A percentile compares a stretch with the other conserved stretches of the same genome.
Evolutionary conservation across 2,797 vertebrate genomes (phyloP).

Genomic region (Ispidina picta): DNA sequence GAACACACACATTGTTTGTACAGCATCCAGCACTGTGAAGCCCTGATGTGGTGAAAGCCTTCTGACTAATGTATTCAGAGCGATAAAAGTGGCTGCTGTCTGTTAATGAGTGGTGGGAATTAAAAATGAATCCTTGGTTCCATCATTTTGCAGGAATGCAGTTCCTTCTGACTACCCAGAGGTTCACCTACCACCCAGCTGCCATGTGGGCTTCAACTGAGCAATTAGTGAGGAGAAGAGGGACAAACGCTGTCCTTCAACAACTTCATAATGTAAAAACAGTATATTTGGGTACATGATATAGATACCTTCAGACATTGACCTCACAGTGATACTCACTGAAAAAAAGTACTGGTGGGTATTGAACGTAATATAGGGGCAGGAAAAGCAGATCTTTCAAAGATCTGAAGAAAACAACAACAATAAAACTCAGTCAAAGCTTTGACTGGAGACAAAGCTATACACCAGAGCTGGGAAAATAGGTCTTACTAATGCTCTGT

Average conservation of each 20-base stretch:
- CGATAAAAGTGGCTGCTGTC: slow-evolving; percentile 35
- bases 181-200: neutral
- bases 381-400: neutral
- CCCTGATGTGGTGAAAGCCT: neutral
- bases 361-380: neutral
- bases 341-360: neutral
- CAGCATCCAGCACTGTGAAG: neutral
- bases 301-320: neutral
- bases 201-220: neutral
- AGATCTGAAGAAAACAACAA: neutral
- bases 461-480: neutral
- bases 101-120: slow-evolving; percentile 8
- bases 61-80: neutral
- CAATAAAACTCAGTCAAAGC: neutral
- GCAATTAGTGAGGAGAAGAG: neutral
- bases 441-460: neutral
- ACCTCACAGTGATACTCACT: neutral
- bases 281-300: neutral
- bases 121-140: slow-evolving; percentile 44
- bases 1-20: neutral
- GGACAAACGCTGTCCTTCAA: neutral
- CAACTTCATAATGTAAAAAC: neutral
- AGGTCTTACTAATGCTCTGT: neutral
- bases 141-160: slow-evolving; percentile 51
- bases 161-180: slow-evolving; percentile 27